A percentile compares a stretch with the other conserved stretches of the same genome.
Conservation (phyloP, 2,797 vertebrate genomes). For the Lycodopsis pacificus region DNA sequence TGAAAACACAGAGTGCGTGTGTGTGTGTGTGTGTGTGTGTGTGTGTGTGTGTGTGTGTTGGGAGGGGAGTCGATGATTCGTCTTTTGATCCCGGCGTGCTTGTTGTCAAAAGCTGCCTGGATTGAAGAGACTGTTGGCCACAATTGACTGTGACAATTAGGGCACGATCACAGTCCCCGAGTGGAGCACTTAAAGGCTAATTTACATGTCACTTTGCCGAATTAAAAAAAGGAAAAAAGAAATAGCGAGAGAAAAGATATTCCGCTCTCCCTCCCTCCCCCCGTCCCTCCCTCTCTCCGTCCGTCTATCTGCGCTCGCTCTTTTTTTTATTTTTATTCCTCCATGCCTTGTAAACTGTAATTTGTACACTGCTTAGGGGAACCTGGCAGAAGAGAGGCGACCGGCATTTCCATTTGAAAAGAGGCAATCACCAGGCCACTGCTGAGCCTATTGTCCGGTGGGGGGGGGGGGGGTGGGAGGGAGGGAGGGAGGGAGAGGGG, state of each 20-base stretch:
- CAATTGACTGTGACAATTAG: slow-evolving; percentile 99
- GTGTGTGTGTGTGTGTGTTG: slow-evolving; percentile 91
- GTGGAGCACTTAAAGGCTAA: slow-evolving; percentile 98
- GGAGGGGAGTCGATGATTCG: slow-evolving; percentile 88
- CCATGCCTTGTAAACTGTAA: slow-evolving; percentile 98
- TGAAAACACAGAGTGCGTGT: slow-evolving; percentile 89
- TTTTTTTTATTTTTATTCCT: slow-evolving; percentile 77
- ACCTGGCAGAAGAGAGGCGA: slow-evolving; percentile 91
- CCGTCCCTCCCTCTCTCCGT: slow-evolving; percentile 41
- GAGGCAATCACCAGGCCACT: slow-evolving; percentile 98
- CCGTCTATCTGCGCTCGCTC: slow-evolving; percentile 41
- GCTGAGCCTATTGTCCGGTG: slow-evolving; percentile 98
- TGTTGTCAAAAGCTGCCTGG: slow-evolving; percentile 96
- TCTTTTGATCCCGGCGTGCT: slow-evolving; percentile 93
- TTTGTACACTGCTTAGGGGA: slow-evolving; percentile 95
- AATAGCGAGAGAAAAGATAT: slow-evolving; percentile 86
- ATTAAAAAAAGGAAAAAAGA: slow-evolving; percentile 87
- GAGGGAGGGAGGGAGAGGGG: slow-evolving; percentile 68
- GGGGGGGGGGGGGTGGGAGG: slow-evolving; percentile 67
- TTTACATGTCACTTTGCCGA: slow-evolving; percentile 99
- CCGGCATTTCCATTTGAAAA: slow-evolving; percentile 99
- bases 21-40: slow-evolving; percentile 92
- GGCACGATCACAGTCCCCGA: slow-evolving; percentile 94
- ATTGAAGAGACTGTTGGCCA: slow-evolving; percentile 99
- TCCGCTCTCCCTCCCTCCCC: slow-evolving; percentile 83